Conservation (phyloP, 2,113 vertebrate genomes). For the Clupea harengus region DNA sequence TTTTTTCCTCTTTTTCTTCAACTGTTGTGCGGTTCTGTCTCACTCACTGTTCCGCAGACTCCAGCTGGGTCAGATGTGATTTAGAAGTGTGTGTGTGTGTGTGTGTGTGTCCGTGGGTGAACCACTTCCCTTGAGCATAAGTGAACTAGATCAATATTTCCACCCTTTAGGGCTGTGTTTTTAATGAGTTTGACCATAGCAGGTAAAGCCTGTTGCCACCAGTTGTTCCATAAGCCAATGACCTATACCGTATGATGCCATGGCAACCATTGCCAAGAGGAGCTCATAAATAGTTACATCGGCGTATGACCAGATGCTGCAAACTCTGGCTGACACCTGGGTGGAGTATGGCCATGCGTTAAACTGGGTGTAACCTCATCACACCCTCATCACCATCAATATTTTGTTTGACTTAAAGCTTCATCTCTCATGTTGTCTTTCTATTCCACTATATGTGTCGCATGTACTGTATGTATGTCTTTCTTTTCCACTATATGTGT, state of each 20-base stretch:
- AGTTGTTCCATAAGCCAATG: not conserved
- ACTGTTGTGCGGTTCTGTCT: not conserved
- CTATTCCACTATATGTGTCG: not conserved
- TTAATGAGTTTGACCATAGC: slow-evolving; percentile 55
- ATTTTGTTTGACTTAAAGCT: not conserved
- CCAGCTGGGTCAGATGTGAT: not conserved
- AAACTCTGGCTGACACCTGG: not conserved
- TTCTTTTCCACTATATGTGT: not conserved
- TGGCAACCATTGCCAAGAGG: not conserved
- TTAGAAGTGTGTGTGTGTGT: slow-evolving; percentile 4
- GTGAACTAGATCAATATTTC: slow-evolving; percentile 37
- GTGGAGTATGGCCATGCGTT: not conserved
- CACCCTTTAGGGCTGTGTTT: slow-evolving; percentile 46
- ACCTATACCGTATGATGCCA: not conserved
- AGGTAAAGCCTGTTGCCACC: slow-evolving; percentile 11
- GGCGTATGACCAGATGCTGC: not conserved
- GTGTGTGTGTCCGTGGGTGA: not conserved
- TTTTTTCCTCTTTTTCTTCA: not conserved
- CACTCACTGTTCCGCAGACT: not conserved
- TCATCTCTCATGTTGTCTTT: not conserved
- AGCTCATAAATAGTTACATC: not conserved
- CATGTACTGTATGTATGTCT: not conserved
- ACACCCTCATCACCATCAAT: no score
- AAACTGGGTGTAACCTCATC: not conserved
- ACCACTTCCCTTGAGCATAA: not conserved